Percentiles rank a stretch among this genome's conserved stretches.
phyloP scores from a whole-genome alignment of 2,888 invertebrate genomes.

The Leucophora obtusa region DNA sequence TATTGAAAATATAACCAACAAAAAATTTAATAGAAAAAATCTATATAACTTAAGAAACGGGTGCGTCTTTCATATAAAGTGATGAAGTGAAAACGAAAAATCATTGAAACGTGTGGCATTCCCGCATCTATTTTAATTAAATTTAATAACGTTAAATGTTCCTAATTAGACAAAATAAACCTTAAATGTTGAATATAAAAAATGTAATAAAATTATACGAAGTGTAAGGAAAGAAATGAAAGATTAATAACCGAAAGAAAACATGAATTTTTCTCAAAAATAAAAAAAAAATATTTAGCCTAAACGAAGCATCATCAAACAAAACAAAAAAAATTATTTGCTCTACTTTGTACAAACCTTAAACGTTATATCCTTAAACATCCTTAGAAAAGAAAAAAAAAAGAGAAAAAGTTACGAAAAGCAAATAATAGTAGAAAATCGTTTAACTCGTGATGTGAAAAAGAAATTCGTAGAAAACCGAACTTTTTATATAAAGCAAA shows the following conservation, averaged over 20 bases:
- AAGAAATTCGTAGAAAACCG: conserved; percentile 53
- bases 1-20: conserved; percentile 49
- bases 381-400: conserved; percentile 32
- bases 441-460: conserved; percentile 54
- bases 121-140: conserved; percentile 49
- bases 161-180: conserved; percentile 59
- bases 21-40: conserved; percentile 48
- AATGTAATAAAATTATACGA: conserved; percentile 35
- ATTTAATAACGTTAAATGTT: conserved; percentile 64
- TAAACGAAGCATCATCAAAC: conserved; percentile 41
- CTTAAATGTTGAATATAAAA: not conserved
- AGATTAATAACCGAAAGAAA: conserved; percentile 34
- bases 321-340: conserved; percentile 35
- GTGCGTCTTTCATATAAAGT: conserved; percentile 64
- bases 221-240: conserved; percentile 48
- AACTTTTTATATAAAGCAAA: conserved; percentile 36
- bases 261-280: conserved; percentile 10
- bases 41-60: conserved; percentile 60
- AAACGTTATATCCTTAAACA: conserved; percentile 53
- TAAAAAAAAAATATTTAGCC: conserved; percentile 9
- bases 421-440: conserved; percentile 24
- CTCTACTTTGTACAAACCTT: conserved; percentile 53
- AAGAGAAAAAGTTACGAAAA: conserved; percentile 40
- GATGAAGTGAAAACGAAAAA: conserved; percentile 43
- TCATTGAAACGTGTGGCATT: conserved; percentile 39